Evolutionary conservation across 2,888 invertebrate genomes (phyloP), one percentile per base, ranked within the genome.

Genomic region (Philhelius pedissequus): DNA sequence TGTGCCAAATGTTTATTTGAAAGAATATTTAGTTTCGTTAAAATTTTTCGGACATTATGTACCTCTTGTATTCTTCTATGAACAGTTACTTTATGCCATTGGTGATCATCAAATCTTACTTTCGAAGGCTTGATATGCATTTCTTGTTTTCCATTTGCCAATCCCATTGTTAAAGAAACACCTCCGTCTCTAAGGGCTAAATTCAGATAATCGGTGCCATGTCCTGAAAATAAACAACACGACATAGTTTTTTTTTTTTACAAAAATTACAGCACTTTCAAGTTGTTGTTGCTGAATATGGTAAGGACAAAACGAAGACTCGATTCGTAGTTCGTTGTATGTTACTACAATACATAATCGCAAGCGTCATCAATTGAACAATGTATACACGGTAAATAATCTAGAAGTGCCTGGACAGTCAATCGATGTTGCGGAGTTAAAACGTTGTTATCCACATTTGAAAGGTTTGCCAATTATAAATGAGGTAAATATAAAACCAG

Each of bases 31-130:
- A 4, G 13, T n/a, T 38, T 30, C 15, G 35, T 13, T 11, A 1
- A 43, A 43, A 7, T 30, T 35, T 9, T 1, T 27, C 7, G 4
- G 2, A 7, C 3, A 38, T n/a, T n/a, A 56, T 18, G 13, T 91
- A 97, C 97, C 95, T 98, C 97, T 92, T 97, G 97, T 88, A 98
- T 96, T 89, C 96, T 94, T 80, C 98, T 93, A 89, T 97, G 96
- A 3, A 98, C 96, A 71, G 96, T 95, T 71, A 98, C 95, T 92
- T 96, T 97, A 91, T 98, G 98, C 98, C 98, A 98, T 90, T 97
- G 97, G 92, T 98, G 97, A 92, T 98, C 98, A 90, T 98, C 98
- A 91, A 98, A 98, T 62, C 97, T 94, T 30, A 97, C 95, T 91
- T 95, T 95, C 58, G 96, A 94, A 0, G 97, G 97, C 90, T 96